Percentiles rank a stretch among this genome's conserved stretches.
These are phyloP conservation scores for Epicauta chinensis DNA, from an alignment of 1,140 invertebrate species.

Conservation along the genomic window DNA sequence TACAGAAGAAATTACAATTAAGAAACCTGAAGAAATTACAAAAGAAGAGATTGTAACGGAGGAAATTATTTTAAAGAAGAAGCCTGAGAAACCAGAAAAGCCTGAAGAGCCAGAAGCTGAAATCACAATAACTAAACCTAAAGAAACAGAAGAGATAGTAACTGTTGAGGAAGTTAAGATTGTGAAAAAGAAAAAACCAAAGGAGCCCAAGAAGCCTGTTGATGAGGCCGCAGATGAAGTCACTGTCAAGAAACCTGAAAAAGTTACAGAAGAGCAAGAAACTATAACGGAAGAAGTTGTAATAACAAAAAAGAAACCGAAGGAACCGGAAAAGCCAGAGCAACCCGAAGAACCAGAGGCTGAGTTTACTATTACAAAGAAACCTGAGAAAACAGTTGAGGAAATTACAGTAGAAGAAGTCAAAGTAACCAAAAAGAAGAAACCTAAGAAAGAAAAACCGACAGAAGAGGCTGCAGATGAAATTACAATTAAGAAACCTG, in stretches of 20 bases:
- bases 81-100: slow-evolving; percentile 21
- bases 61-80: slow-evolving; percentile 18
- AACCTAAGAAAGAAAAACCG: slow-evolving; percentile 33
- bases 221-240: slow-evolving; percentile 32
- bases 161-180: slow-evolving; percentile 14
- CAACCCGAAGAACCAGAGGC: slow-evolving; percentile 32
- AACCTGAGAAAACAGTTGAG: slow-evolving; percentile 41
- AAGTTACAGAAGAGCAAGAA: slow-evolving; percentile 20
- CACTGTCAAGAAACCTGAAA: slow-evolving; percentile 28
- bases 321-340: slow-evolving; percentile 22
- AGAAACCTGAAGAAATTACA: slow-evolving; percentile 25
- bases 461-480: slow-evolving; percentile 23
- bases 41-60: slow-evolving; percentile 23
- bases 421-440: slow-evolving; percentile 16
- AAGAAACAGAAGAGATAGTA: slow-evolving; percentile 27
- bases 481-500: slow-evolving; percentile 19
- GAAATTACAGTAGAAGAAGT: slow-evolving; percentile 33
- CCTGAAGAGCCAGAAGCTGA: slow-evolving; percentile 16
- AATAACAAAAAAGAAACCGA: slow-evolving; percentile 17
- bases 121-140: slow-evolving; percentile 8
- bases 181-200: slow-evolving; percentile 16
- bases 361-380: slow-evolving; percentile 39
- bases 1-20: slow-evolving; percentile 32
- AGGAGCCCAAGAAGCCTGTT: slow-evolving; percentile 20
- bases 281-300: slow-evolving; percentile 21